A percentile compares a stretch with the other conserved stretches of the same genome.
Evolutionary conservation across 2,797 vertebrate species (phyloP).

Genomic region (Cyclopterus lumpus): DNA sequence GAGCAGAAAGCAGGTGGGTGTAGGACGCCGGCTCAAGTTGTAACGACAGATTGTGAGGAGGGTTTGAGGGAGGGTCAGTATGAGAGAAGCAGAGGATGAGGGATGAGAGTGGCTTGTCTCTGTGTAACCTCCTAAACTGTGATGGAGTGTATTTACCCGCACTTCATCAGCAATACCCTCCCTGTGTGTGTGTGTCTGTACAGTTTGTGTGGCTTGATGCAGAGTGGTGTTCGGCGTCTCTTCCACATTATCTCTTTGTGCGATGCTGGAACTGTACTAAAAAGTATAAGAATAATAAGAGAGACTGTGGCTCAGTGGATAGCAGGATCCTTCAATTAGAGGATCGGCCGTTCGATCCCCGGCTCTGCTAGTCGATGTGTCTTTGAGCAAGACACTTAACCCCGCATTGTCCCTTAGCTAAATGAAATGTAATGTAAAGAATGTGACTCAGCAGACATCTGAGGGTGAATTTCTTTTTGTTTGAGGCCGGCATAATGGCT

Average conservation of each 20-base stretch:
- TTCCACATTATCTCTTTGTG: conserved; percentile 4
- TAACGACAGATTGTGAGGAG: conserved; percentile 55
- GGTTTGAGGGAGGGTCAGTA: conserved; percentile 40
- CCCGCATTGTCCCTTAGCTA: too few relatives aligned
- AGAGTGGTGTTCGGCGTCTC: not conserved
- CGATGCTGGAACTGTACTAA: not conserved
- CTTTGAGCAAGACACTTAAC: too few relatives aligned
- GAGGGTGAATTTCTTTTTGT: not conserved
- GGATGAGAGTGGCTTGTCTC: conserved; percentile 55
- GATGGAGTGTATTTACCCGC: conserved; percentile 62
- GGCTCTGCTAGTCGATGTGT: too few relatives aligned
- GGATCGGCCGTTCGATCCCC: too few relatives aligned
- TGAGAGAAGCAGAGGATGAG: conserved; percentile 53
- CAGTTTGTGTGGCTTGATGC: conserved; percentile 14
- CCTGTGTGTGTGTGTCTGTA: conserved; percentile 14
- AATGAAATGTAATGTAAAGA: too few relatives aligned
- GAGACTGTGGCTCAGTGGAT: too few relatives aligned
- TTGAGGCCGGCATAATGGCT: conserved; percentile 2
- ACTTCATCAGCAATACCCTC: conserved; percentile 56
- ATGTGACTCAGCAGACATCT: not conserved
- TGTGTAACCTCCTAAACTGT: conserved; percentile 51
- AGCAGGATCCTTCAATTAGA: too few relatives aligned
- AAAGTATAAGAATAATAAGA: too few relatives aligned
- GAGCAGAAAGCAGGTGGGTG: conserved; percentile 33
- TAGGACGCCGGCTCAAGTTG: conserved; percentile 37